A percentile compares a stretch with the other conserved stretches of the same genome.
Evolutionary conservation across 2,797 vertebrate genomes (phyloP).

Genomic region (Phrynocephalus forsythii): DNA sequence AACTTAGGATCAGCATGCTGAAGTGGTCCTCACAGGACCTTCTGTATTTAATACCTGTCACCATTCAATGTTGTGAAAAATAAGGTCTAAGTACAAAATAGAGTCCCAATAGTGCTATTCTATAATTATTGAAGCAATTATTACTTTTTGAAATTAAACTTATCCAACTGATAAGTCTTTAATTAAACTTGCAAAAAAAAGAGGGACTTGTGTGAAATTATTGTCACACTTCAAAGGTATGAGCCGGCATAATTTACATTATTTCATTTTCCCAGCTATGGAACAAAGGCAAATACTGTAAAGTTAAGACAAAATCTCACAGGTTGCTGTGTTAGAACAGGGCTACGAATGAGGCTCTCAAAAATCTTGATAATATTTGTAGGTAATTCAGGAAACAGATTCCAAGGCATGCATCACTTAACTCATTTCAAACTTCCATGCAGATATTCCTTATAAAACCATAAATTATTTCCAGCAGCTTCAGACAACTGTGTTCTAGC

Average conservation of each 20-base stretch:
- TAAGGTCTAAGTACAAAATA: background rate
- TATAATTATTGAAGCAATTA: background rate
- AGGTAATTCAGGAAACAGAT: background rate
- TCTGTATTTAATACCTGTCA: background rate
- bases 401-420: background rate
- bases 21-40: conserved; percentile 17
- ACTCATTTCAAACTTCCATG: background rate
- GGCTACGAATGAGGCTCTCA: background rate
- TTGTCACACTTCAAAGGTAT: background rate
- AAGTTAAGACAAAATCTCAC: background rate
- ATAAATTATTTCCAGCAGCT: background rate
- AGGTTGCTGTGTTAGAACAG: background rate
- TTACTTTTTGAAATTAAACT: background rate
- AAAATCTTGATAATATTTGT: background rate
- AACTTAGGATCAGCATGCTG: conserved; percentile 36
- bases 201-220: background rate
- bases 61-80: background rate
- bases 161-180: background rate
- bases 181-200: background rate
- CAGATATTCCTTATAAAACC: background rate
- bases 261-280: background rate
- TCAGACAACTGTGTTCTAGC: background rate
- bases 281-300: background rate
- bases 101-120: background rate
- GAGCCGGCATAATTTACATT: background rate